Base-by-base conservation (phyloP, 1,140 invertebrate genomes). In the Artemia franciscana region DNA sequence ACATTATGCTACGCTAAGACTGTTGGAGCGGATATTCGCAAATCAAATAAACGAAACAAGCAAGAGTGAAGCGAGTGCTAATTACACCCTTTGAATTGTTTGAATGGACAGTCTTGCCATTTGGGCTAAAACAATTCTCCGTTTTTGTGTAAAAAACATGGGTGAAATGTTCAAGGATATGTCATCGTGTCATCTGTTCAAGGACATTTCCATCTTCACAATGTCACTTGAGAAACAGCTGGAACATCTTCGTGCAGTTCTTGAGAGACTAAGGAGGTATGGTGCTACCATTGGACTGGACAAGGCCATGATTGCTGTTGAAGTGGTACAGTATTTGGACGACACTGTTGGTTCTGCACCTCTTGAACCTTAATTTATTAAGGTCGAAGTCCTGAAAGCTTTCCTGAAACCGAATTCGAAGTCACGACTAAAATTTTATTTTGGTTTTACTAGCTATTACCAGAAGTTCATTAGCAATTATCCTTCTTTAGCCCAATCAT, bases 111-210 rank as follows among this genome's bases (percentile, higher is more conserved):
- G 61, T 66, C 2, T 71, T 75, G 68, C 68, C 72, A 18, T 73
- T 73, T 68, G 71, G 73, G 9, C 63, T 75, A 0, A 66, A 65
- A n/a, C 72, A 72, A 64, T 62, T 9, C 66, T 63, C n/a, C 62
- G 63, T 15, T 70, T 68, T 3, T 63, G 23, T 28, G n/a, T 24
- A 60, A 21, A 24, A 12, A 63, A 60, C 23, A 63, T 63, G 62
- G 62, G 60, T 27, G 57, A 60, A n/a, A 51, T 63, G 3, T 21
- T 63, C 18, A 18, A 15, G 5, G 62, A 56, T 24, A 9, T 63
- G 0, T 24, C 24, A n/a, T 24, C 25, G 25, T 18, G 57, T 1
- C 12, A 12, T 5, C 12, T 60, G 18, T 63, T 63, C 24, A 57
- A 63, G 12, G 62, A 63, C 26, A 23, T 63, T 12, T 18, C 27